phyloP scores from a whole-genome alignment of 2,888 invertebrate species.

The Zelleria hepariella region DNA sequence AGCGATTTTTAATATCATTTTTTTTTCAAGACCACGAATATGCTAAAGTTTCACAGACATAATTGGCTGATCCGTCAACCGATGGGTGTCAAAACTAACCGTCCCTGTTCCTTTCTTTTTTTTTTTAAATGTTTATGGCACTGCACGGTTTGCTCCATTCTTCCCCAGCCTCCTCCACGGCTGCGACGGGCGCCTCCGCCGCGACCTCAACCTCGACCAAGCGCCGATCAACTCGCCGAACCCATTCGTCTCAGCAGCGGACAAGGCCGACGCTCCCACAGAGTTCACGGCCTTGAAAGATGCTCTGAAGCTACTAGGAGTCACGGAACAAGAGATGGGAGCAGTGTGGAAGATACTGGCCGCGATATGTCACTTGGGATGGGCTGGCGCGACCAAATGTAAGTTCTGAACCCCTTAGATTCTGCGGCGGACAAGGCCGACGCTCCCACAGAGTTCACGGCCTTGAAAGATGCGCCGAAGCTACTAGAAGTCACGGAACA shows the following conservation, averaged over 20 bases:
- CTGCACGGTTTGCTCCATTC: no score
- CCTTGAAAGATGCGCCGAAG: slow-evolving; percentile 83
- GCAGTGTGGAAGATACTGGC: slow-evolving; percentile 90
- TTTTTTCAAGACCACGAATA: no score
- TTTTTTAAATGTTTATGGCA: no score
- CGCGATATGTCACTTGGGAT: slow-evolving; percentile 94
- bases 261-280: slow-evolving; percentile 85
- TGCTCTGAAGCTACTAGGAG: slow-evolving; percentile 81
- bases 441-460: slow-evolving; percentile 85
- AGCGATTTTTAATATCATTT: no score
- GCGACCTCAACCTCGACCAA: slow-evolving; percentile 86
- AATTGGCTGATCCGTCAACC: no score
- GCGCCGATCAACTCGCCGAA: slow-evolving; percentile 67
- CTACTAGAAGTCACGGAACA: slow-evolving; percentile 80
- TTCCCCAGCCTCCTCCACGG: slow-evolving; percentile 82
- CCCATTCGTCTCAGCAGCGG: slow-evolving; percentile 83
- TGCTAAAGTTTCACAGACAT: no score
- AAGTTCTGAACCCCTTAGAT: slow-evolving; percentile 5
- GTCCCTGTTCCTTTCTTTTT: no score
- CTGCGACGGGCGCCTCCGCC: slow-evolving; percentile 84
- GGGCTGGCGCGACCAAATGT: slow-evolving; percentile 87
- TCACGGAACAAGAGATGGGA: slow-evolving; percentile 84
- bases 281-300: slow-evolving; percentile 86
- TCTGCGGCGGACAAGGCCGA: slow-evolving; percentile 83
- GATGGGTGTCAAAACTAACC: no score